Percentiles rank a stretch among this genome's conserved stretches.
These are phyloP conservation scores for Gari tellinella DNA, from an alignment of 2,888 invertebrate genomes.

Conservation along the genomic window DNA sequence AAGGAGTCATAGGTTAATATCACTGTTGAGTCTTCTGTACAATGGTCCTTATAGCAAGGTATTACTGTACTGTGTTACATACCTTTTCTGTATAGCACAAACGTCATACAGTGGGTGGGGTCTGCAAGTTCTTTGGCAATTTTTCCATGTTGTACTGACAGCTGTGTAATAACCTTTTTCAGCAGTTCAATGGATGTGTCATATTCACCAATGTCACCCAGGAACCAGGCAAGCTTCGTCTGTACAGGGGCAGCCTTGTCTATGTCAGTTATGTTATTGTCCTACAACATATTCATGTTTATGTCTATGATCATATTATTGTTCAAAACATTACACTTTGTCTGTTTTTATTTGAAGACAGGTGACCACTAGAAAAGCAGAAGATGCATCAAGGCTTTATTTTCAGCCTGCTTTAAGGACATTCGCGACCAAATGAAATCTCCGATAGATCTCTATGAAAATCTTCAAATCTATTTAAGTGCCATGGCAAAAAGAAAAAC, in stretches of 20 bases:
- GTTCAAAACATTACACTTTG: no score
- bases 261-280: constrained; percentile 17
- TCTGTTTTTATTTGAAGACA: no score
- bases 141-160: constrained; percentile 46
- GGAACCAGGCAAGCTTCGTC: constrained; percentile 56
- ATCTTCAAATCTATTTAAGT: no score
- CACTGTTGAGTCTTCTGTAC: no score
- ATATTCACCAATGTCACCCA: constrained; percentile 68
- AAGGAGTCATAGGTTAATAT: no score
- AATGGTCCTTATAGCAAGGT: neutral
- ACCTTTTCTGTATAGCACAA: constrained; percentile 59
- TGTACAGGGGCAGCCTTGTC: constrained; percentile 30
- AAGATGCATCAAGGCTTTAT: no score
- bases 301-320: no score
- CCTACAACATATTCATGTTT: constrained; percentile 1
- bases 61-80: neutral
- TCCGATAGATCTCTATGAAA: no score
- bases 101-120: constrained; percentile 53
- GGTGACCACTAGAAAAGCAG: no score
- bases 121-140: constrained; percentile 49
- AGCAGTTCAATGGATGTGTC: constrained; percentile 49
- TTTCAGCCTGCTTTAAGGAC: no score
- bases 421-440: no score
- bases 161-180: constrained; percentile 35
- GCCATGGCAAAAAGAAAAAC: no score